Percentiles rank a stretch among this genome's conserved stretches.
These are phyloP conservation scores for Bovichtus variegatus DNA, from an alignment of 2,797 vertebrate genomes.

Conservation along the genomic window DNA sequence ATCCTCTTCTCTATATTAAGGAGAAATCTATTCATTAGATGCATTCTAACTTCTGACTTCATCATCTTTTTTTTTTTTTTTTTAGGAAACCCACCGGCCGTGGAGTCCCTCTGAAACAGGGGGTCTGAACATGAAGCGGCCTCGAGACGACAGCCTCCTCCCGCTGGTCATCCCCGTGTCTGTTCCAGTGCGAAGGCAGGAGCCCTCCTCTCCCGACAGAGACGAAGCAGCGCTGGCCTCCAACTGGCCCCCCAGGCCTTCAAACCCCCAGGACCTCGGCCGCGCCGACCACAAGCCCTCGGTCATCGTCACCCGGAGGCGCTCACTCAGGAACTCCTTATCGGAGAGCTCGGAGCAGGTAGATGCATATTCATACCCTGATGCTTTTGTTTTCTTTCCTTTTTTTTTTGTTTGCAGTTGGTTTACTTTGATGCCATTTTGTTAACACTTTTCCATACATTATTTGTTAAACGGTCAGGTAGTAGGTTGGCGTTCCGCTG, in stretches of 20 bases:
- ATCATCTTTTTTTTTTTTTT: background rate
- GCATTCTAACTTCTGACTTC: background rate
- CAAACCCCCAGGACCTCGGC: conserved; percentile 80
- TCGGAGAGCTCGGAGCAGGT: conserved; percentile 90
- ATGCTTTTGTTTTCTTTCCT: background rate
- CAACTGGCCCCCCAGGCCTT: conserved; percentile 76
- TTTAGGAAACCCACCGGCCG: conserved; percentile 80
- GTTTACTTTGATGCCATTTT: background rate
- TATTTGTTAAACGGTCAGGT: background rate
- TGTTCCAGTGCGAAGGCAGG: conserved; percentile 91
- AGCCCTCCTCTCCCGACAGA: conserved; percentile 81
- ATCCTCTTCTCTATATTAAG: background rate
- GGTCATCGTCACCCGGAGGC: conserved; percentile 93
- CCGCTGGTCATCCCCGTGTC: conserved; percentile 98
- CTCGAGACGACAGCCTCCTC: conserved; percentile 90
- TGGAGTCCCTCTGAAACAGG: conserved; percentile 81
- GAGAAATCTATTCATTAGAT: background rate
- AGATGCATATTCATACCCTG: background rate
- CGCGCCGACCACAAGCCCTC: conserved; percentile 90
- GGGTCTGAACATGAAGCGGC: conserved; percentile 83
- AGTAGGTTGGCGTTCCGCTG: background rate
- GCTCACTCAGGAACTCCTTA: conserved; percentile 89
- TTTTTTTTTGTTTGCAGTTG: background rate
- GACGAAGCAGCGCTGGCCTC: conserved; percentile 82
- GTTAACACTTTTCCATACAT: background rate